Percentiles rank a stretch among this genome's conserved stretches.
These are phyloP conservation scores for Helarctos malayanus DNA, from an alignment of 2,797 vertebrate species.

Conservation along the genomic window DNA sequence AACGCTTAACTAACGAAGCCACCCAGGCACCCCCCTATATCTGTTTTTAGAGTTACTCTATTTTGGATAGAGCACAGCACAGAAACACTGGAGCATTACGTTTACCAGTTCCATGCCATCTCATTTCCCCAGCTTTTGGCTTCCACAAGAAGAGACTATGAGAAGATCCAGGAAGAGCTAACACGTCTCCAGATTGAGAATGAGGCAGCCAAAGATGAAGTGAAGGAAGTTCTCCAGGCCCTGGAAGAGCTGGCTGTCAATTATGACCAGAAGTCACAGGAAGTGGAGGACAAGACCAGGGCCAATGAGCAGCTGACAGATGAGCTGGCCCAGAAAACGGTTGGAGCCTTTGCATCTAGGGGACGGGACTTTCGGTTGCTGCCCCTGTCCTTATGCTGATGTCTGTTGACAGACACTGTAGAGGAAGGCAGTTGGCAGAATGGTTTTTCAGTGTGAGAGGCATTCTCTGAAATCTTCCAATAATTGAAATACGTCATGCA, in stretches of 20 bases:
- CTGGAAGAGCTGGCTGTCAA: conserved; percentile 98
- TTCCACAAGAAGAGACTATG: conserved; percentile 93
- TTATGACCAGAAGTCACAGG: conserved; percentile 98
- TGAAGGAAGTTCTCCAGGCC: conserved; percentile 98
- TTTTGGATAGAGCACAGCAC: not conserved
- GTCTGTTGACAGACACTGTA: not conserved
- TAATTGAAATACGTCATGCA: not conserved
- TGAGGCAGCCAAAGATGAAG: conserved; percentile 95
- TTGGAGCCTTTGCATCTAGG: conserved; percentile 79
- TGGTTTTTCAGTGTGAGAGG: not conserved
- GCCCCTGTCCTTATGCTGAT: not conserved
- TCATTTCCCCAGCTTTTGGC: conserved; percentile 91
- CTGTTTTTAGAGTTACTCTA: conserved; percentile 20
- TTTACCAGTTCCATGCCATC: not conserved
- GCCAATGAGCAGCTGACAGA: conserved; percentile 94
- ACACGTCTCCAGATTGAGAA: conserved; percentile 95
- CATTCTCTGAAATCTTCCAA: not conserved
- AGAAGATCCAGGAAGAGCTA: conserved; percentile 96
- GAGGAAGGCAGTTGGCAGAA: not conserved
- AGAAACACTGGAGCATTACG: not conserved
- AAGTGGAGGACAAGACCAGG: conserved; percentile 94
- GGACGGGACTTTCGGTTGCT: conserved; percentile 5
- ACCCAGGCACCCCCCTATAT: not conserved
- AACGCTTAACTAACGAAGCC: accelerated
- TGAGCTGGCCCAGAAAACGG: conserved; percentile 95